These are phyloP conservation scores for Drosophila truncata DNA, from an alignment of 1,140 invertebrate genomes.

Conservation along the genomic window DNA sequence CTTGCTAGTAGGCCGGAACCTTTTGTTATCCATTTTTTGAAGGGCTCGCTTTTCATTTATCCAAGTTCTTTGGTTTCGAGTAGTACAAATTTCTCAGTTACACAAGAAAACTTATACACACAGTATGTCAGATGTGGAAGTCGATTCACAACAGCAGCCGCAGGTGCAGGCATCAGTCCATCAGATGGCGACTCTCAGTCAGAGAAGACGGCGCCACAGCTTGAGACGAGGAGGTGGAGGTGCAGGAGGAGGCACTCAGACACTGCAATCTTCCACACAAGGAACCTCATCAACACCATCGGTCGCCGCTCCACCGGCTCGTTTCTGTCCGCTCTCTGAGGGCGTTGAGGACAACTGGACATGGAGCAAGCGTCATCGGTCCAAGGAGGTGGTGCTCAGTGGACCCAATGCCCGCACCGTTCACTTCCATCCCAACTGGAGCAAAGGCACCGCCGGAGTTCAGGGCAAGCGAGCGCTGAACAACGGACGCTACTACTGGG, in stretches of 20 bases:
- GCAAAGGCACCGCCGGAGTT: constrained; percentile 90
- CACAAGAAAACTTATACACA: background rate
- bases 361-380: constrained; percentile 88
- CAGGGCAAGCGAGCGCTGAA: constrained; percentile 89
- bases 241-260: background rate
- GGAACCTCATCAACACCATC: constrained; percentile 3
- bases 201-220: constrained; percentile 28
- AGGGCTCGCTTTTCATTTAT: constrained; percentile 29
- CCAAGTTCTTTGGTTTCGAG: constrained; percentile 21
- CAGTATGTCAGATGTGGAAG: constrained; percentile 64
- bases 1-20: background rate
- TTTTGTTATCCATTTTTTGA: constrained; percentile 5
- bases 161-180: background rate
- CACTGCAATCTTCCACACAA: background rate
- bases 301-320: constrained; percentile 5
- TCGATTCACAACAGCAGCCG: constrained; percentile 26
- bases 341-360: constrained; percentile 89
- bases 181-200: constrained; percentile 15
- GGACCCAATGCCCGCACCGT: constrained; percentile 86
- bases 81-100: constrained; percentile 17
- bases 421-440: constrained; percentile 92
- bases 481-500: constrained; percentile 90
- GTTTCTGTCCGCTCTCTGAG: constrained; percentile 54
- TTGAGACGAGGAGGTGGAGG: constrained; percentile 11
- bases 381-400: constrained; percentile 88